These are phyloP conservation scores for Triplophysa rosa DNA, from an alignment of 2,113 vertebrate species.

Conservation along the genomic window DNA sequence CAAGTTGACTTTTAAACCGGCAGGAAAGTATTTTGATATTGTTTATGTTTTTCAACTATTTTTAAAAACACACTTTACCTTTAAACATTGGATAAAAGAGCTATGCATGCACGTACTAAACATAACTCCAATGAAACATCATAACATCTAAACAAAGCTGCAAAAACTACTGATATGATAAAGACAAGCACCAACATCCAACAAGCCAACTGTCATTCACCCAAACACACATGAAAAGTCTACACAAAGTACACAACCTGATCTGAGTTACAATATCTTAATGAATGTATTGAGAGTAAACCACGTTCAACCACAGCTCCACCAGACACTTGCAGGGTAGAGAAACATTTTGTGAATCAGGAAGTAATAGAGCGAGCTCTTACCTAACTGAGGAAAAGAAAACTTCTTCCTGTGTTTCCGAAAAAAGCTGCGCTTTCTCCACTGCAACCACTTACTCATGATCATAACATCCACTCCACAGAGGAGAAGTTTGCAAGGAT, in stretches of 20 bases:
- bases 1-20: no score
- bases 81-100: no score
- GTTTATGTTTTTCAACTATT: no score
- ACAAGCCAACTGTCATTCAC: not conserved
- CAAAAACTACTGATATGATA: no score
- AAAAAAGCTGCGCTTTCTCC: constrained; percentile 68
- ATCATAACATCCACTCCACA: constrained; percentile 58
- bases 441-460: constrained; percentile 72
- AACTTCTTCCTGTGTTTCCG: constrained; percentile 61
- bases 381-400: constrained; percentile 64
- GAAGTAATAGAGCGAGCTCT: constrained; percentile 40
- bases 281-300: not conserved
- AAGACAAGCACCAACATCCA: not conserved
- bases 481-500: not conserved
- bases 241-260: not conserved
- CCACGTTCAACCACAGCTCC: not conserved
- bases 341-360: constrained; percentile 15
- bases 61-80: no score
- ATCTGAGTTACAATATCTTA: not conserved
- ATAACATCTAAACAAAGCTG: no score
- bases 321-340: not conserved
- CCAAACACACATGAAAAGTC: no score
- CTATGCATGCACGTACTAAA: no score
- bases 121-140: no score
- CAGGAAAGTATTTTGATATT: no score